Conservation (phyloP, 1,140 invertebrate genomes). For the Parasteatoda tepidariorum region DNA sequence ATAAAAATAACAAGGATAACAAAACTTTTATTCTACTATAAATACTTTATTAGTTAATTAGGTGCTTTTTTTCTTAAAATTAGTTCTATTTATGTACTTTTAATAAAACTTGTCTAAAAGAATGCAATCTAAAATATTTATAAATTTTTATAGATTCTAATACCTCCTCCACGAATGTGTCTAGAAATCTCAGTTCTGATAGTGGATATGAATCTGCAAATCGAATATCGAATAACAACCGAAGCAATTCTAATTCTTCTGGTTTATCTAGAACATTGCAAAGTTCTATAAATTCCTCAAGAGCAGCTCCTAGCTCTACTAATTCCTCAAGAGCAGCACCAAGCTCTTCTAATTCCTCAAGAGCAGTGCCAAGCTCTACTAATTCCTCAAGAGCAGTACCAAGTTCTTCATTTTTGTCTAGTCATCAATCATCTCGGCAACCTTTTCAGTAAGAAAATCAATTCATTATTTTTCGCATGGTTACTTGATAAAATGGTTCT, state of each 20-base stretch:
- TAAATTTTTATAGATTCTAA: slow-evolving; percentile 11
- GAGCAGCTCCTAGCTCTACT: neutral
- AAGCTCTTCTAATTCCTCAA: neutral
- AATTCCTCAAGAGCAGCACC: neutral
- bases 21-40: no score
- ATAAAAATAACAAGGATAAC: no score
- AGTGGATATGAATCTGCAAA: slow-evolving; percentile 44
- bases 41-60: no score
- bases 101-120: no score
- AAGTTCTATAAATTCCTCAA: neutral
- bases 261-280: neutral
- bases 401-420: neutral
- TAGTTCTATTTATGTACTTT: no score
- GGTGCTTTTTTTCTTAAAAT: no score
- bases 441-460: slow-evolving; percentile 13
- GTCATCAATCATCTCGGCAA: neutral
- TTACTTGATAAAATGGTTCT: no score
- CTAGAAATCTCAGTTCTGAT: slow-evolving; percentile 29
- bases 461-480: no score
- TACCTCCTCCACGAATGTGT: neutral
- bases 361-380: neutral
- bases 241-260: neutral
- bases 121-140: no score
- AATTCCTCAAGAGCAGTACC: neutral
- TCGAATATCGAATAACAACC: neutral